Conservation (phyloP, 2,888 invertebrate species). For the Xestia c-nigrum region DNA sequence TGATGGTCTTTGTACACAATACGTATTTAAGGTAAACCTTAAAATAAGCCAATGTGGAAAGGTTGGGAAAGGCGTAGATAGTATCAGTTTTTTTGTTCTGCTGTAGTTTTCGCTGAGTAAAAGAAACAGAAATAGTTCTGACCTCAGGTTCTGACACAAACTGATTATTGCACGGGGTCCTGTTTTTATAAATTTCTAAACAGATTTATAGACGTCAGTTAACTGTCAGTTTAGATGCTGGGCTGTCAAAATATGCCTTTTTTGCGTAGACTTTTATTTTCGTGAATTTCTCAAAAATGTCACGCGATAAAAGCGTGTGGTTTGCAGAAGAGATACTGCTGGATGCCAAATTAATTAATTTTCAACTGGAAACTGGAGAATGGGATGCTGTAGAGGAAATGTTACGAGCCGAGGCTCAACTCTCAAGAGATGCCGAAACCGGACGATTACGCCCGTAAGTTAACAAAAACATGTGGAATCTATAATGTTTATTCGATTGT, state of each 20-base stretch:
- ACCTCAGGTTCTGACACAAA: too few relatives aligned
- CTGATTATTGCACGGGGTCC: neutral
- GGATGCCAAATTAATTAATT: constrained; percentile 89
- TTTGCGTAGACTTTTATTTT: constrained; percentile 52
- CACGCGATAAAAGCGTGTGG: constrained; percentile 90
- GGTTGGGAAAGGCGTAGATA: too few relatives aligned
- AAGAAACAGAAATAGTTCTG: neutral
- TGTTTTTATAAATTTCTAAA: neutral
- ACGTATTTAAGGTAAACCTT: neutral
- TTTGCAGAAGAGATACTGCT: constrained; percentile 89
- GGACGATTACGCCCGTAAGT: constrained; percentile 87
- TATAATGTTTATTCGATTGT: neutral
- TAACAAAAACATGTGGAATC: constrained; percentile 38
- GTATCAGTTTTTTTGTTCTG: neutral
- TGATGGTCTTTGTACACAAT: neutral
- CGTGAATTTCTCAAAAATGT: constrained; percentile 77
- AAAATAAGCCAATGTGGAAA: neutral
- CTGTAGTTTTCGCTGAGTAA: neutral
- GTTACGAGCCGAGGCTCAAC: constrained; percentile 88
- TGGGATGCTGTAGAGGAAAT: constrained; percentile 89
- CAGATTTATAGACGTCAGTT: neutral
- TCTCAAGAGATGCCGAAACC: constrained; percentile 88
- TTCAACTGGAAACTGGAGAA: constrained; percentile 88
- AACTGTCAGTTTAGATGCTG: constrained; percentile 15
- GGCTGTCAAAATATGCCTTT: constrained; percentile 61